Evolutionary conservation across 2,797 vertebrate species (phyloP).

Genomic region (Eulemur mongoz): DNA sequence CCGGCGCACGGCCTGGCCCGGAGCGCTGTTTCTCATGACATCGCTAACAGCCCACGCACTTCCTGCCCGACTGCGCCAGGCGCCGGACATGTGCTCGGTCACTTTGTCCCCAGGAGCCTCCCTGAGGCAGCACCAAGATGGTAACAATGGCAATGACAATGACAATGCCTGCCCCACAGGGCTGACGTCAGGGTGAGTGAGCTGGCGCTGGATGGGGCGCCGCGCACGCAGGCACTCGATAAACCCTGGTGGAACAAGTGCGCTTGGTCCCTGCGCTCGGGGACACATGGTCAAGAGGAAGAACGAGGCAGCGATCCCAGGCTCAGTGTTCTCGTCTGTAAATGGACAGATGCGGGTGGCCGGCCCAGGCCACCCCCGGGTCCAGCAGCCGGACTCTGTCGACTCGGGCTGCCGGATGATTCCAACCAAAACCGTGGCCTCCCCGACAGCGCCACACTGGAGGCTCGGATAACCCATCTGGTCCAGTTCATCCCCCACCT

Average conservation of each 20-base stretch:
- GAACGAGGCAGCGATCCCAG: background rate
- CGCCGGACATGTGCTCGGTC: background rate
- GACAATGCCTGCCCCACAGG: background rate
- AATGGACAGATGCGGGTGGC: background rate
- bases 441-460: rapidly evolving
- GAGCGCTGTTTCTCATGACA: background rate
- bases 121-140: background rate
- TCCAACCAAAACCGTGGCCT: background rate
- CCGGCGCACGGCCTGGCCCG: rapidly evolving
- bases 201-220: background rate
- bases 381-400: background rate
- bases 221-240: rapidly evolving
- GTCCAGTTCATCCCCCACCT: background rate
- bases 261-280: background rate
- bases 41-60: rapidly evolving
- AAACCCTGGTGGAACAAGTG: background rate
- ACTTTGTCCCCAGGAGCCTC: background rate
- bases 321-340: background rate
- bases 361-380: rapidly evolving
- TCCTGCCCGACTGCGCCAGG: rapidly evolving
- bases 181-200: too few species aligned
- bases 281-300: rapidly evolving
- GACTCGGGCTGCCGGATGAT: rapidly evolving
- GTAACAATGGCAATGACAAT: rapidly evolving
- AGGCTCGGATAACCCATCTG: background rate